Base-by-base conservation (phyloP, 2,113 vertebrate species). In the Urocynchramus pylzowi region DNA sequence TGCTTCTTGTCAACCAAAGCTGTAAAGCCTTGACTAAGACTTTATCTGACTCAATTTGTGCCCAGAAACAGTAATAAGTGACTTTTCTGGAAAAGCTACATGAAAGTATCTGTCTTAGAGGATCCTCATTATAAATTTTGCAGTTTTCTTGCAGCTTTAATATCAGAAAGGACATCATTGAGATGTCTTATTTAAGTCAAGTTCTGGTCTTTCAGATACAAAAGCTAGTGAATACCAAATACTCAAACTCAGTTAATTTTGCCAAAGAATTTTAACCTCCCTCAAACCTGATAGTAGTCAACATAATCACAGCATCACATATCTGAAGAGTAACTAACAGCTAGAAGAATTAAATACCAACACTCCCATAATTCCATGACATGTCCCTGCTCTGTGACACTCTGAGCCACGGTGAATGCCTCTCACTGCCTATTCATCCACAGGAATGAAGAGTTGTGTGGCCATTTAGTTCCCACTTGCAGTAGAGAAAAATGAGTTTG, bases 351-450 rank as follows among this genome's bases (percentile, higher is more conserved):
- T 87, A 76, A 41, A 7, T 16, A 42, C 19, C 20, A 45, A 3
- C 7, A 52, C 23, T 53, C 59, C 24, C 1, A 1, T n/a, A 67
- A 44, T 3, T 2, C 3, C 9, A 6, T 30, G 35, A 39, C 16
- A 56, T 4, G 4, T 54, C 11, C 21, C 16, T 23, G 7, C 17
- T 37, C 57, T 54, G 16, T 81, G n/a, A 35, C 19, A 68, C 16
- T 44, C 24, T 22, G 11, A 49, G 10, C 23, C 20, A 21, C 8
- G 3, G 6, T 56, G 9, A 19, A 16, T 39, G 6, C 19, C 17
- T 44, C 41, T 49, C 9, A 16, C 3, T 2, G 42, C 15, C 3
- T 49, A 7, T 61, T 37, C 42, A 30, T 33, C 28, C 16, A 5
- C 12, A 52, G 9, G 11, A 23, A 28, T 35, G 44, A 45, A 60